Base-by-base conservation (phyloP, 1,140 invertebrate species). In the Magallana gigas region DNA sequence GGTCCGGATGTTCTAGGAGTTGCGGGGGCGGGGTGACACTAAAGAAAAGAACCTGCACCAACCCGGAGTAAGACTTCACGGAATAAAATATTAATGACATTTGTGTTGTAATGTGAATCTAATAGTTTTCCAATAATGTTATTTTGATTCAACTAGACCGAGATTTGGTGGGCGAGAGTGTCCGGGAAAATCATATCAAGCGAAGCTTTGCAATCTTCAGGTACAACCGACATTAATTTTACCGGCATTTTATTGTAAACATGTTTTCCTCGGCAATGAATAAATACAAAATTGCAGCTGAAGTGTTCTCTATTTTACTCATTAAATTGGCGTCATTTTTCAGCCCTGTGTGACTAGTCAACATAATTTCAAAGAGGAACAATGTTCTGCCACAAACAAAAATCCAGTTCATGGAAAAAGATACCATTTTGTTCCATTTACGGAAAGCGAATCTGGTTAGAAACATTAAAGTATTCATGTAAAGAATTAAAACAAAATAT, bases 11-110 rank as follows among this genome's bases (percentile, higher is more conserved):
- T 58, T 92, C 92, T 2, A 85, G 92, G 29, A 88, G 88, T 0
- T 92, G 91, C 88, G 90, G 91, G 1, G 92, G 92, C 1, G 92
- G 92, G 6, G 91, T 92, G 6, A 86, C 83, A 59, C 80, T 87
- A n/a, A 91, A 90, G 83, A 84, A 60, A 16, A 87, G 92, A 71
- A 86, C 81, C 11, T 92, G 92, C 57, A 85, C 89, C 86, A 91
- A 91, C 59, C 92, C 92, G 60, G 90, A 87, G 92, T 92, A 88
- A 89, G 89, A 48, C 36, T 48, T 48, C 2, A 48, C 36, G 2
- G 36, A 48, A 48, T 48, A 48, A 48, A 48, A 48, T 48, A 48
- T 5, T 48, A 48, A 0, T 48, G 36, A 48, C 36, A 48, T 48
- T 48, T 48, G 36, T 48, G 36, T 48, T 48, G 36, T 48, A 48